Conservation (phyloP, 2,888 invertebrate species). For the Theretra japonica region DNA sequence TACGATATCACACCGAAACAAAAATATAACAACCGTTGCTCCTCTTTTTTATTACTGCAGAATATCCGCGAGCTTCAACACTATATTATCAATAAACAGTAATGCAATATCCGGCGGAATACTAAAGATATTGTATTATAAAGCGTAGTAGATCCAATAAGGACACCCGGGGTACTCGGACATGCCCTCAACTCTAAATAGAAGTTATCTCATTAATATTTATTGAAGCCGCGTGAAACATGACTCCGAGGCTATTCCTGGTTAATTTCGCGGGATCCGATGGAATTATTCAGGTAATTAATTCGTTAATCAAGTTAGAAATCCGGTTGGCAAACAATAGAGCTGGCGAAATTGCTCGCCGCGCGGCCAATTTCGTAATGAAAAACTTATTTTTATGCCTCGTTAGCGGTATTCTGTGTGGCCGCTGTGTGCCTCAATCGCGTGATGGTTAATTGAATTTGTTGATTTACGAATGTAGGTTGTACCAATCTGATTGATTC, state of each 20-base stretch:
- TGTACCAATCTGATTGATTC: conserved; percentile 9
- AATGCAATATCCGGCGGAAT: not conserved
- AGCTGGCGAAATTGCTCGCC: conserved; percentile 49
- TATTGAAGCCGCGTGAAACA: conserved; percentile 52
- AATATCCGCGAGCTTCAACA: not conserved
- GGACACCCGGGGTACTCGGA: not conserved
- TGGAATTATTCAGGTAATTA: conserved; percentile 61
- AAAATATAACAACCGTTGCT: too few relatives aligned
- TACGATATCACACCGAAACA: too few relatives aligned
- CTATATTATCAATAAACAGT: not conserved
- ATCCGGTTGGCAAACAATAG: conserved; percentile 61
- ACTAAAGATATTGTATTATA: conserved; percentile 6
- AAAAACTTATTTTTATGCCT: conserved; percentile 51
- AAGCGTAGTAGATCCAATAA: conserved; percentile 11
- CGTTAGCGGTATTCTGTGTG: conserved; percentile 36
- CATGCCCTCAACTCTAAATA: conserved; percentile 40
- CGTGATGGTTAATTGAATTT: not conserved
- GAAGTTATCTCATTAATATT: conserved; percentile 43
- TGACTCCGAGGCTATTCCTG: conserved; percentile 52
- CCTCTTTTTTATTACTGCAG: not conserved
- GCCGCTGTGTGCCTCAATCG: not conserved
- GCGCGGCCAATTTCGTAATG: conserved; percentile 46
- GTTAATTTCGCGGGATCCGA: conserved; percentile 58
- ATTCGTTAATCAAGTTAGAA: conserved; percentile 66
- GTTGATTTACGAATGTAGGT: not conserved